Base-by-base conservation (phyloP, 2,113 vertebrate species). In the Rhabdomys dilectus region DNA sequence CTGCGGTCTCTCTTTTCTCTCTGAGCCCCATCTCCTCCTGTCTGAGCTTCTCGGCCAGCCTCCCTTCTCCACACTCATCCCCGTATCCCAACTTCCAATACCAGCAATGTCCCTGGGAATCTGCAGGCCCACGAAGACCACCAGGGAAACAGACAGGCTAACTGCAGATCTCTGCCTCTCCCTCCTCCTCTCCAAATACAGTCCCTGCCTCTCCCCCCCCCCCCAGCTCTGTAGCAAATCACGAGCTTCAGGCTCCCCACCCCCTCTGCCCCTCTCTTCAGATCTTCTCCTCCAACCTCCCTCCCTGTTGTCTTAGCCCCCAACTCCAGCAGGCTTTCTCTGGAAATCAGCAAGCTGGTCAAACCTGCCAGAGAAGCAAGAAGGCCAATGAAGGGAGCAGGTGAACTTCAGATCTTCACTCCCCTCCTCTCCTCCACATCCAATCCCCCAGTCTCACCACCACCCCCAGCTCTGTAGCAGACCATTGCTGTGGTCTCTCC, bases 41-140 rank as follows among this genome's bases (percentile, higher is more conserved):
- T 64, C n/a, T 64, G 81, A 62, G 7, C n/a, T 42, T 29, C 81
- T 84, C 22, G 13, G 26, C 56, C 13, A 84, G 8, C 15, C 58
- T 42, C 60, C 21, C 22, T 42, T 29, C n/a, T 5, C 24, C 7
- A 42, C 39, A 31, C 39, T 19, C 58, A 19, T 24, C 81, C n/a
- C 39, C 5, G 31, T 10, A 31, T 19, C 24, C n/a, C 39, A 64
- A 56, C n/a, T 62, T 64, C 13, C 56, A 62, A 60, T n/a, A 29
- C n/a, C 80, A 39, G 7, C 24, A 29, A 29, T 1, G 51, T 29
- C 58, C 80, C n/a, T 17, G n/a, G n/a, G 13, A 42, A 62, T 15
- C 0, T 31, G 1, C 12, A 16, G 56, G 5, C 21, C 36, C n/a
- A 42, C 1, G 4, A 60, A 84, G 24, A 39, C 0, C 12, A 29